Evolutionary conservation across 1,140 invertebrate genomes (phyloP), one percentile per base, ranked within the genome.

Genomic region (Popillia japonica): DNA sequence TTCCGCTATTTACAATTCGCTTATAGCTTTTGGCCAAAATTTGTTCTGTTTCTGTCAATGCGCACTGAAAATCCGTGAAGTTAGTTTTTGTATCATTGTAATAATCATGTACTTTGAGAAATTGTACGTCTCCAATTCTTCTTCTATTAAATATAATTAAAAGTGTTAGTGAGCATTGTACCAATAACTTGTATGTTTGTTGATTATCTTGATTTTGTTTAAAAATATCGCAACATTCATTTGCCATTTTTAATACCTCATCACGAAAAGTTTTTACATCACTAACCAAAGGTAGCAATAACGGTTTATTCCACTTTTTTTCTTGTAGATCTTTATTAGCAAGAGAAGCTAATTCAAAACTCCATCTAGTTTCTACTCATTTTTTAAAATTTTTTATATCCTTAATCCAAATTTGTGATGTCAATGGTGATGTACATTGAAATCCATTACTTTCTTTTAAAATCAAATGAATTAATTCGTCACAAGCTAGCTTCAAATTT

Each of bases 71-170:
- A 77, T 82, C 82, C 42, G 40, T 78, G 76, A 59, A 78, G 74
- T 81, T 75, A 41, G 23, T 79, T 76, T 59, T 79, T 42, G n/a
- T 61, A 7, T 81, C 73, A 10, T 74, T 80, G 10, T 76, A 34
- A 27, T 83, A 83, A 68, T 82, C 80, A 40, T 72, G 9, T 40
- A 82, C 77, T 82, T 83, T 83, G 40, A 83, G 72, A 78, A 48
- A 82, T 59, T 82, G 80, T 40, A 82, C 80, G 78, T 81, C 81
- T 0, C 80, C 81, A 77, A 81, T 82, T 34, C 81, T n/a, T 78
- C 79, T 76, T 78, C 81, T 78, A 44, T 81, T 81, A 77, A 83
- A 83, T 17, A 48, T 17, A 48, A 48, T 48, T 3, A 48, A 7
- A 2, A 48, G 8, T 2, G 44, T 7, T 17, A 48, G 8, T 14